These are phyloP conservation scores for Acanthornis magna DNA, from an alignment of 2,797 vertebrate genomes.

Conservation along the genomic window DNA sequence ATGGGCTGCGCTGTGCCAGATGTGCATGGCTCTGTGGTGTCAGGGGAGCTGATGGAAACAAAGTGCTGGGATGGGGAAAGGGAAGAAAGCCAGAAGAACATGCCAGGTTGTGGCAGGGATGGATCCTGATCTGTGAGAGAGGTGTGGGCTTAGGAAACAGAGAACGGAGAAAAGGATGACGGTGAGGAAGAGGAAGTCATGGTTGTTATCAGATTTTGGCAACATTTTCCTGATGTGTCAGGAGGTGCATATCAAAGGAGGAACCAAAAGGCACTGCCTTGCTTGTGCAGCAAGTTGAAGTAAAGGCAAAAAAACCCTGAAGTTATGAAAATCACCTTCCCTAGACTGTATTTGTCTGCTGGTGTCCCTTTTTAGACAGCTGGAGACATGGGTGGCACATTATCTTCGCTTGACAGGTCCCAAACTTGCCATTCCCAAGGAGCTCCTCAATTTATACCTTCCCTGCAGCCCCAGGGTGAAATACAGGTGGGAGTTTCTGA, in stretches of 20 bases:
- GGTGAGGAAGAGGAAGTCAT: neutral
- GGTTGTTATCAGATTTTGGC: neutral
- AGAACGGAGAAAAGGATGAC: neutral
- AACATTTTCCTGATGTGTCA: neutral
- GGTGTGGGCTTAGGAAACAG: neutral
- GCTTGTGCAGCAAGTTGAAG: neutral
- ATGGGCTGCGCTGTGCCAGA: neutral
- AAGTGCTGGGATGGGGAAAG: neutral
- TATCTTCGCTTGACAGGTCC: neutral
- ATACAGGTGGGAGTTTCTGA: neutral
- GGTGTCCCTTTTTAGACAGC: neutral
- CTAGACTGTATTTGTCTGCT: neutral
- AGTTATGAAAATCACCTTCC: neutral
- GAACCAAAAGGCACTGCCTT: neutral
- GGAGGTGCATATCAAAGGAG: neutral
- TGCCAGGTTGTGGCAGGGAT: neutral
- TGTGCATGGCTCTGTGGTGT: neutral
- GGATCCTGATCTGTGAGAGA: fast-evolving
- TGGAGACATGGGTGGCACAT: neutral
- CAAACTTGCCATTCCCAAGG: neutral
- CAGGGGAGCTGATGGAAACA: neutral
- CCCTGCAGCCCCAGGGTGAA: neutral
- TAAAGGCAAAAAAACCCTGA: neutral
- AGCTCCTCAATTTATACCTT: neutral
- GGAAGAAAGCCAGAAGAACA: neutral